Evolutionary conservation across 2,888 invertebrate genomes (phyloP), one percentile per base, ranked within the genome.

Genomic region (Agrochola lychnidis): DNA sequence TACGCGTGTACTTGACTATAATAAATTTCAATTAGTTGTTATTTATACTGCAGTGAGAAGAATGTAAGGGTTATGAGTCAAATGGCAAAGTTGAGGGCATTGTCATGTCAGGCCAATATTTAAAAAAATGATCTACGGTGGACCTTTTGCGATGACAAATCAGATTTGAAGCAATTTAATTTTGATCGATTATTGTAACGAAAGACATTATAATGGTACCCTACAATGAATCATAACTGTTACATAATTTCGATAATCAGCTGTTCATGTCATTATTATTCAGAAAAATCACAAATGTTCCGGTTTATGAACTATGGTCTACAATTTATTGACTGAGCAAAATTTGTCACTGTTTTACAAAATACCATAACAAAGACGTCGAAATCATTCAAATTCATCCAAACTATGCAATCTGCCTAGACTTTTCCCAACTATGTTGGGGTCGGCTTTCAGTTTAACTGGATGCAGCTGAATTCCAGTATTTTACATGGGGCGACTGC

Each of bases 1-100:
- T n/a, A n/a, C n/a, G 45, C 62, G 48, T 82, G n/a, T 82, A 82
- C 19, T 68, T 19, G 51, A 51, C 22, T 25, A 40, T 51, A 61
- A 77, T 77, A 66, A 76, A 79, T 79, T 82, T 70, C 82, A 79
- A 82, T 80, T 82, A 82, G n/a, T 45, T 45, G 40, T 36, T 73
- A 56, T 68, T 48, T 56, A 63, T 53, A 62, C 36, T 45, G 7
- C 36, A 57, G 16, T 51, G 53, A 56, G 40, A 61, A 59, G 51
- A 57, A 71, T 64, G 6, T 36, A 66, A 70, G 57, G 64, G 45
- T 69, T 76, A 51, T 51, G n/a, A 57, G n/a, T 70, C 53, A 79
- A 83, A 81, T 79, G 73, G 56, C 64, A 81, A 78, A 81, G 81
- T 78, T 83, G 72, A 78, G 48, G 22, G 59, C 48, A 72, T 78